These are phyloP conservation scores for Callithrix jacchus DNA, from an alignment of 2,113 vertebrate species.

Conservation along the genomic window DNA sequence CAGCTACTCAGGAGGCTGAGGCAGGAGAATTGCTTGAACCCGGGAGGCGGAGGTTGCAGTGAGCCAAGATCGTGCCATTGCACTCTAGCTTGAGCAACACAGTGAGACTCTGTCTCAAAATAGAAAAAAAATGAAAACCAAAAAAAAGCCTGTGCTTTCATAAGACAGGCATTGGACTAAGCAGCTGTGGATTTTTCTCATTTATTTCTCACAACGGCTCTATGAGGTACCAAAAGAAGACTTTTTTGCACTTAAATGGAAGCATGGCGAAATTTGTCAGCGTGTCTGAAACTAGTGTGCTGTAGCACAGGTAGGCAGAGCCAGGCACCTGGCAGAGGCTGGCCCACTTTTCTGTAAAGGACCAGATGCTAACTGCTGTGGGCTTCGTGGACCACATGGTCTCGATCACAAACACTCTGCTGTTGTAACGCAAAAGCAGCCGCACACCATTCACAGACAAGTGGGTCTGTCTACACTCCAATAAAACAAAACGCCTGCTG, in stretches of 20 bases:
- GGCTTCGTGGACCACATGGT: accelerated
- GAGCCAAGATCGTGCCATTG: no score
- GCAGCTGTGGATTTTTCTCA: accelerated
- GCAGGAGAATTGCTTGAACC: no score
- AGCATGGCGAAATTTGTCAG: accelerated
- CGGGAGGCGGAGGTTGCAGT: no score
- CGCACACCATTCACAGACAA: accelerated
- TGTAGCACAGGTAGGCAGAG: accelerated
- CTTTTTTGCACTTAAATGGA: accelerated
- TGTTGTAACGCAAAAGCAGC: background rate
- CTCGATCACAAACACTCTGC: accelerated
- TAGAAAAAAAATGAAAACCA: no score
- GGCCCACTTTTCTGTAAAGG: background rate
- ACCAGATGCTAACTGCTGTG: accelerated
- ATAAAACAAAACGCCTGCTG: background rate
- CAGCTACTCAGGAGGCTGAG: no score
- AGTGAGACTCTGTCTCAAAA: no score
- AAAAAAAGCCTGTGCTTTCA: no score
- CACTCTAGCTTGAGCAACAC: no score
- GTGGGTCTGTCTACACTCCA: accelerated
- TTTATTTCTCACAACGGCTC: accelerated
- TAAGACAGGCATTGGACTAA: accelerated
- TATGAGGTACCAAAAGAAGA: no score
- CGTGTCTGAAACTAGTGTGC: accelerated
- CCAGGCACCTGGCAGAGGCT: accelerated